phyloP scores from a whole-genome alignment of 1,140 invertebrate genomes.

The Papilio dardanus region DNA sequence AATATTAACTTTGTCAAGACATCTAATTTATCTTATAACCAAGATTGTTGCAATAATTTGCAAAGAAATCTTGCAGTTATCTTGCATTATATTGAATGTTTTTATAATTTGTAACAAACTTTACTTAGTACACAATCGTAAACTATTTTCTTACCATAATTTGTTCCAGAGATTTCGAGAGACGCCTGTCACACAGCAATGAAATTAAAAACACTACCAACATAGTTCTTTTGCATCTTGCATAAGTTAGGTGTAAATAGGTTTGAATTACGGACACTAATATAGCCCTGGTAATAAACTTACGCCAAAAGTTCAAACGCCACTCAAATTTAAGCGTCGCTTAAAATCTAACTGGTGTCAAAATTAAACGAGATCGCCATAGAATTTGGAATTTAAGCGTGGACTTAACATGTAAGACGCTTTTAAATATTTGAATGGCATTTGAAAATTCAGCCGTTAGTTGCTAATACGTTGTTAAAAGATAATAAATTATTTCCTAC shows the following conservation, averaged over 20 bases:
- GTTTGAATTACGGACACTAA: not conserved
- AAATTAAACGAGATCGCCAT: no score
- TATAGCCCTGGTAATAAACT: no score
- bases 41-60: not conserved
- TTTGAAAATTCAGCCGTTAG: no score
- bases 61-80: not conserved
- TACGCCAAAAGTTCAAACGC: no score
- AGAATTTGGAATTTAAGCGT: no score
- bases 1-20: slow-evolving; percentile 25
- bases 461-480: no score
- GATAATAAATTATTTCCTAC: no score
- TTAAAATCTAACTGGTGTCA: no score
- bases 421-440: no score
- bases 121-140: not conserved
- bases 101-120: not conserved
- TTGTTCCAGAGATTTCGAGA: not conserved
- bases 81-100: not conserved
- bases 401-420: no score
- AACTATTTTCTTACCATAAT: not conserved
- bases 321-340: no score
- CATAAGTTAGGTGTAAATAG: not conserved
- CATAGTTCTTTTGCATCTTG: not conserved
- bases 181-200: not conserved
- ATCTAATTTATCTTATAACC: not conserved
- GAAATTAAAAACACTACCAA: not conserved